phyloP scores from a whole-genome alignment of 2,797 vertebrate species.

The Gambusia yucatana region DNA sequence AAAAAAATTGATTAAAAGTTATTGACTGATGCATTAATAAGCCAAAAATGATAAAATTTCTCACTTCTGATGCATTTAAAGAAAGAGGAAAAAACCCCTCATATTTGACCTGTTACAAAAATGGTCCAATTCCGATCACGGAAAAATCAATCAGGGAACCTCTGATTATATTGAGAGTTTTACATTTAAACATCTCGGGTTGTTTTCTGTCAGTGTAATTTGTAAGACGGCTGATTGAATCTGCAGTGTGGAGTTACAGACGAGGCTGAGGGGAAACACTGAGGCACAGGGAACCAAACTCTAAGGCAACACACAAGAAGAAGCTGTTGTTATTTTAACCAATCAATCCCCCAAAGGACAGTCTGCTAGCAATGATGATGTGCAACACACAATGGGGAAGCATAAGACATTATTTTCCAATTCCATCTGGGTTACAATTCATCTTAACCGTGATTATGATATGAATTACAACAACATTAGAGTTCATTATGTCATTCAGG shows the following conservation, averaged over 20 bases:
- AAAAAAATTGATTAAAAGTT: neutral
- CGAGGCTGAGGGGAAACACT: conserved; percentile 32
- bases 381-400: neutral
- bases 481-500: neutral
- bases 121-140: neutral
- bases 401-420: neutral
- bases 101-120: neutral
- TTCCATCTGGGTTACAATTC: neutral
- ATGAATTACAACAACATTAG: conserved; percentile 6
- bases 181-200: neutral
- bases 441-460: neutral
- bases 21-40: neutral
- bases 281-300: conserved; percentile 29
- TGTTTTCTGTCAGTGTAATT: conserved; percentile 10
- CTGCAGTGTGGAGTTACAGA: conserved; percentile 21
- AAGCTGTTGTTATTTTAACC: conserved; percentile 2
- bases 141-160: neutral
- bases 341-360: conserved; percentile 8
- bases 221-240: neutral
- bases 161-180: neutral
- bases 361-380: neutral
- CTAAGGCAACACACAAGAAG: conserved; percentile 7
- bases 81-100: no score
- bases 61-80: no score
- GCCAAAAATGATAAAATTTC: no score